Percentiles rank a stretch among this genome's conserved stretches.
Conservation (phyloP, 2,888 invertebrate species). For the Epinotia ramella region DNA sequence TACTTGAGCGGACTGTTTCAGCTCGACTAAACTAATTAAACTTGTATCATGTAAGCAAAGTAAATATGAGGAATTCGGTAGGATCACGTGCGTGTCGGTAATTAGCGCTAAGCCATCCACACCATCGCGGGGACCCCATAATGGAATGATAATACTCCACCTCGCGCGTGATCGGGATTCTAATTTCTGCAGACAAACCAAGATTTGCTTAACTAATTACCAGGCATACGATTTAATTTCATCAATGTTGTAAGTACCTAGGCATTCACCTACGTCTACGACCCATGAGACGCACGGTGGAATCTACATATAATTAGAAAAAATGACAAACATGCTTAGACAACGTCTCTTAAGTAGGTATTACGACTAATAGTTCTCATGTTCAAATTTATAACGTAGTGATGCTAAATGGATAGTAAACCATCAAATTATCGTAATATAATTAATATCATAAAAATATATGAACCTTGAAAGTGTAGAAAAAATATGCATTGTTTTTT, state of each 20-base stretch:
- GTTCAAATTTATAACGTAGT: too few relatives aligned
- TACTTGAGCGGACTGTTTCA: conserved; percentile 19
- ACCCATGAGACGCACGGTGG: too few relatives aligned
- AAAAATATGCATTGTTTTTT: too few relatives aligned
- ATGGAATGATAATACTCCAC: conserved; percentile 73
- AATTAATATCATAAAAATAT: too few relatives aligned
- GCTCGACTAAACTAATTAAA: conserved; percentile 34
- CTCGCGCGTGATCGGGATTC: conserved; percentile 63
- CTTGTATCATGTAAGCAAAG: conserved; percentile 24
- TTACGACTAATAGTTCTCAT: too few relatives aligned
- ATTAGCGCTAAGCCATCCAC: conserved; percentile 65
- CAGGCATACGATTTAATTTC: conserved; percentile 58
- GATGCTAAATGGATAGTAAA: too few relatives aligned
- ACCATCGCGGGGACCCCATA: conserved; percentile 59
- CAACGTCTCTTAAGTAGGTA: too few relatives aligned
- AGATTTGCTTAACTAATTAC: conserved; percentile 52
- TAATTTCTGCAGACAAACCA: conserved; percentile 53
- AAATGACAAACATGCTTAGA: too few relatives aligned
- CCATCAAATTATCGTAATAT: too few relatives aligned
- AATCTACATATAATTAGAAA: too few relatives aligned
- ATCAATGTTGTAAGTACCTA: conserved; percentile 3
- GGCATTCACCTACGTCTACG: background rate
- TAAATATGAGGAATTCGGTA: conserved; percentile 40
- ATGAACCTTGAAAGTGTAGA: too few relatives aligned
- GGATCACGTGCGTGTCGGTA: conserved; percentile 49